A percentile compares a stretch with the other conserved stretches of the same genome.
phyloP scores from a whole-genome alignment of 2,888 invertebrate species.

The Choristoneura rosaceana region DNA sequence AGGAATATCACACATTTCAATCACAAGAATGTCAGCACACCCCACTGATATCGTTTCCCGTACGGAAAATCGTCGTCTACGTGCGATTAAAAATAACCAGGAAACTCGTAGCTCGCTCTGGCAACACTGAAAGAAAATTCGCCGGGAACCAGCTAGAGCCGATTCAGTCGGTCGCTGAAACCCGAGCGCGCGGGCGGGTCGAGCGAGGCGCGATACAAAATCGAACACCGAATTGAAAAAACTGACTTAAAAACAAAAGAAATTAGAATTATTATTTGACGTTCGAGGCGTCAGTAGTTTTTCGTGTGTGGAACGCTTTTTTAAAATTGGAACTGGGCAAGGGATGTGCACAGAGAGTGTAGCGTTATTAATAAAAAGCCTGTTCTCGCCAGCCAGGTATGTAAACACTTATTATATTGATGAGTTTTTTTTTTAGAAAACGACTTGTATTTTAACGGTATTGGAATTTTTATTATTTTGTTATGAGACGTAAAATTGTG shows the following conservation, averaged over 20 bases:
- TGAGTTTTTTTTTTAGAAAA: constrained; percentile 48
- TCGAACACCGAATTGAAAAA: constrained; percentile 52
- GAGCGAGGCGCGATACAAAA: constrained; percentile 45
- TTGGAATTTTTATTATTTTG: constrained; percentile 29
- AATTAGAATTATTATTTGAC: constrained; percentile 43
- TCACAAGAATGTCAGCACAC: constrained; percentile 4
- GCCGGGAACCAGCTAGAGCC: constrained; percentile 63
- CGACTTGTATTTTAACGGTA: constrained; percentile 10
- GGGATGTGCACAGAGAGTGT: constrained; percentile 56
- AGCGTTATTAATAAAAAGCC: constrained; percentile 62
- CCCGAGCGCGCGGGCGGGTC: constrained; percentile 53
- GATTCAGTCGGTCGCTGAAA: constrained; percentile 73
- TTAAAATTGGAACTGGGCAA: constrained; percentile 58
- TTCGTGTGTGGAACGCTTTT: constrained; percentile 43
- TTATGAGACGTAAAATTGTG: constrained; percentile 19
- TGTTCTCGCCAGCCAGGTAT: constrained; percentile 48
- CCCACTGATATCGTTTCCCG: constrained; percentile 17
- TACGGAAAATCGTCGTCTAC: constrained; percentile 38
- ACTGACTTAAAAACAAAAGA: constrained; percentile 50
- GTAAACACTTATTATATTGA: constrained; percentile 51
- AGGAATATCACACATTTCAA: constrained; percentile 4
- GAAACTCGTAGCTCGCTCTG: constrained; percentile 52
- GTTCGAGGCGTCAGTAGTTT: constrained; percentile 41
- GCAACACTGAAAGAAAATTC: constrained; percentile 66
- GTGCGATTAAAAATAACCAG: constrained; percentile 40